These are phyloP conservation scores for Cydia pomonella DNA, from an alignment of 1,140 invertebrate species.

Conservation along the genomic window DNA sequence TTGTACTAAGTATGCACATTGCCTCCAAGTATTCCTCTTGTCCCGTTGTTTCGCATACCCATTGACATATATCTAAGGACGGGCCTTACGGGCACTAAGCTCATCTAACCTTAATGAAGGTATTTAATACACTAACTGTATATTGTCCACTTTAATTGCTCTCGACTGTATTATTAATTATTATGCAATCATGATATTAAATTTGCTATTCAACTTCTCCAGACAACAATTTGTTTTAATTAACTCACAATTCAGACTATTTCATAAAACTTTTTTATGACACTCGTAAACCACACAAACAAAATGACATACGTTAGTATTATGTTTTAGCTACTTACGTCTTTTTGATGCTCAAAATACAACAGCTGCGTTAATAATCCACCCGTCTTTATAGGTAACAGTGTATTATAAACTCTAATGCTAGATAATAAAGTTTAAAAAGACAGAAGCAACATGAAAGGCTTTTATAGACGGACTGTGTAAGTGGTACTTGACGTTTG, in stretches of 20 bases:
- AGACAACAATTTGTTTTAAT: constrained; percentile 1
- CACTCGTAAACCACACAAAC: background rate
- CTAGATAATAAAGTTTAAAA: background rate
- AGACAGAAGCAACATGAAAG: background rate
- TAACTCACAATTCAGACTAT: constrained; percentile 6
- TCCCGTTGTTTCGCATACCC: too few species aligned
- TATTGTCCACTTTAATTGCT: too few species aligned
- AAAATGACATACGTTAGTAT: background rate
- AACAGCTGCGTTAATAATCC: background rate
- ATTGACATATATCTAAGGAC: too few species aligned
- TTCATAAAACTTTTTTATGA: constrained; percentile 11
- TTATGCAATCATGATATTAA: background rate
- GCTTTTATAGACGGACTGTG: background rate
- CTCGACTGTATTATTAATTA: too few species aligned
- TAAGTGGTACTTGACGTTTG: background rate
- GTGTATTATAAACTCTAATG: background rate
- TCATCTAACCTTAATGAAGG: too few species aligned
- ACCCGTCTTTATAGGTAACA: background rate
- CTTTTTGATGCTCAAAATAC: background rate
- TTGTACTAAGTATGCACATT: too few species aligned
- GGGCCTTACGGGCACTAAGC: too few species aligned
- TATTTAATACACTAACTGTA: too few species aligned
- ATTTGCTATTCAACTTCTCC: background rate
- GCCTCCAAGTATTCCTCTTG: too few species aligned
- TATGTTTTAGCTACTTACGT: background rate